Evolutionary conservation across 1,140 invertebrate genomes (phyloP).

Genomic region (Ylistrum balloti): DNA sequence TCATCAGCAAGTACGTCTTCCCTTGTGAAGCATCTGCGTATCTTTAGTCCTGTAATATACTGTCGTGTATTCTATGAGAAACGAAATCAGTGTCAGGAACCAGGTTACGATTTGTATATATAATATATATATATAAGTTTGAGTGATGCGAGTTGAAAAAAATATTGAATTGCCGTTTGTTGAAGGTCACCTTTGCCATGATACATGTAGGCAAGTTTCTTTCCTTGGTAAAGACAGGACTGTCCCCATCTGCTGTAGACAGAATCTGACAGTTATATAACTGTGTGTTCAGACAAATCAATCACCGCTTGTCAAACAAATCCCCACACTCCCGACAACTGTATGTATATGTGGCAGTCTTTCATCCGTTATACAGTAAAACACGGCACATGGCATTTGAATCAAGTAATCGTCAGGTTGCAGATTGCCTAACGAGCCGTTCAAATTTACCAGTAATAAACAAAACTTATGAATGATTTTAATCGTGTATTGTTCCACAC

Average conservation of each 20-base stretch:
- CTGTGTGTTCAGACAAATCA: background rate
- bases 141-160: background rate
- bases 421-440: background rate
- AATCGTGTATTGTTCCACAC: slow-evolving; percentile 1
- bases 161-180: background rate
- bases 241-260: background rate
- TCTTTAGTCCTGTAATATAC: background rate
- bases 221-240: background rate
- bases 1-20: background rate
- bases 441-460: background rate
- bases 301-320: background rate
- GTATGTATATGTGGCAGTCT: background rate
- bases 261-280: background rate
- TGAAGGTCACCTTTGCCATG: slow-evolving; percentile 31
- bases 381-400: background rate
- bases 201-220: background rate
- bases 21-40: background rate
- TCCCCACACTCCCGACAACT: background rate
- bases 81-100: background rate
- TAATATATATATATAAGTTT: background rate
- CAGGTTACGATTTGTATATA: background rate
- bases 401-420: background rate
- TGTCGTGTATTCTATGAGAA: background rate
- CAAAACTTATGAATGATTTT: background rate
- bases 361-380: background rate